Base-by-base conservation (phyloP, 2,888 invertebrate genomes). In the Athalia circularis region DNA sequence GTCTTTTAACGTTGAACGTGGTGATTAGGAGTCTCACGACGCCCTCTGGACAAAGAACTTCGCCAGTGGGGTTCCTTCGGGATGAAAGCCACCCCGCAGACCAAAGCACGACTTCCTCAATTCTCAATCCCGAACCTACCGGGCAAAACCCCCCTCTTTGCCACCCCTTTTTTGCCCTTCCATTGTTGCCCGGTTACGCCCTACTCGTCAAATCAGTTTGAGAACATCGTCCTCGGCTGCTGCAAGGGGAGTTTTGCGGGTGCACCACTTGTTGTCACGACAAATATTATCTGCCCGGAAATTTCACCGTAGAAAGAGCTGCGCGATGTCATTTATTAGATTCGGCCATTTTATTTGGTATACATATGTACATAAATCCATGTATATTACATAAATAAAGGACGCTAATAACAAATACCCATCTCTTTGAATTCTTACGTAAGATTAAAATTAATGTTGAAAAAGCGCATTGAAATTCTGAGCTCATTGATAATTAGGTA, bases 1-100 rank as follows among this genome's bases (percentile, higher is more conserved):
- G 68, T 54, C 68, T 68, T 68, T 68, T 68, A 52, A 68, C 68
- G 68, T 43, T 68, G 45, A 68, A 68, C 50, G 68, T 68, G 68
- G 54, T 68, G 68, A 68, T 68, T 68, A 68, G 50, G 54, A 68
- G 65, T 15, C 68, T 68, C 54, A 15, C 29, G 54, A 68, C 52
- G 43, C 52, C 52, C 52, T 29, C 50, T 54, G 68, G 68, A 52
- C 72, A 45, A 59, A 72, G 15, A 65, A 5, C 13, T 47, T 7
- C 65, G 65, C 4, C 59, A 59, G 45, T 57, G 72, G 50, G 47
- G 9, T 9, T 6, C 54, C 54, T 0, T 43, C 50, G 1, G 29
- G 68, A 68, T 29, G 43, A 68, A 50, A 68, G 68, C 52, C 9
- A 68, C 9, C 68, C 68, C 43, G 43, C 43, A 9, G 68, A 54